These are phyloP conservation scores for Melanotaenia boesemani DNA, from an alignment of 2,797 vertebrate species.

Conservation along the genomic window DNA sequence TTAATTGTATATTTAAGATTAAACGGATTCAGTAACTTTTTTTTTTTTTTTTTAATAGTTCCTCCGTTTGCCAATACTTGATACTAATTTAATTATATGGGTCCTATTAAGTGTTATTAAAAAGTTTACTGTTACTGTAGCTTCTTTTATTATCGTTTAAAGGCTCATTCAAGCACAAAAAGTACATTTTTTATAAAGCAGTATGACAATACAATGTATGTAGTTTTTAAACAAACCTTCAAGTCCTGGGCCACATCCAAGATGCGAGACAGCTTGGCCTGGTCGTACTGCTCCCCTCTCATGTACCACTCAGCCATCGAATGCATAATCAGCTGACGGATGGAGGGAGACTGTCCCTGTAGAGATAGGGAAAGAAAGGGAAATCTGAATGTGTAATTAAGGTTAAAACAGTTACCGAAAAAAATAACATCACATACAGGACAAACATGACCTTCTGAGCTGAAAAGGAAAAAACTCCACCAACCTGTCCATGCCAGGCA, in stretches of 20 bases:
- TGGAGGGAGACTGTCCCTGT: slow-evolving; percentile 97
- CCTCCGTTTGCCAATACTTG: background rate
- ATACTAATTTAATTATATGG: background rate
- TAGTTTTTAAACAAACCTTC: slow-evolving; percentile 85
- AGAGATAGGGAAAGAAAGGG: background rate
- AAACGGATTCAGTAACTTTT: background rate
- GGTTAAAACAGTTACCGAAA: background rate
- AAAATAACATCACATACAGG: background rate
- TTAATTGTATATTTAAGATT: background rate
- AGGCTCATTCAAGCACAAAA: background rate
- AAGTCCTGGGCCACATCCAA: slow-evolving; percentile 99
- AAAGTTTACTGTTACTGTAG: background rate
- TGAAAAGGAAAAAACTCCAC: slow-evolving; percentile 45
- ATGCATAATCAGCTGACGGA: slow-evolving; percentile 99
- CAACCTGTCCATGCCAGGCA: slow-evolving; percentile 98
- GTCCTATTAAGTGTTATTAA: background rate
- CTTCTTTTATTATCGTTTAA: background rate
- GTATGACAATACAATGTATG: background rate
- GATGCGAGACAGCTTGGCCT: slow-evolving; percentile 98
- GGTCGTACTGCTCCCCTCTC: slow-evolving; percentile 99
- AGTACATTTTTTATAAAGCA: background rate
- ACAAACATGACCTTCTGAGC: background rate
- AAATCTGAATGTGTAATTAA: background rate
- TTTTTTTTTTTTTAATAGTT: background rate
- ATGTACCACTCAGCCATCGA: slow-evolving; percentile 99